These are phyloP conservation scores for Diaphora mendica DNA, from an alignment of 2,888 invertebrate species.

Conservation along the genomic window DNA sequence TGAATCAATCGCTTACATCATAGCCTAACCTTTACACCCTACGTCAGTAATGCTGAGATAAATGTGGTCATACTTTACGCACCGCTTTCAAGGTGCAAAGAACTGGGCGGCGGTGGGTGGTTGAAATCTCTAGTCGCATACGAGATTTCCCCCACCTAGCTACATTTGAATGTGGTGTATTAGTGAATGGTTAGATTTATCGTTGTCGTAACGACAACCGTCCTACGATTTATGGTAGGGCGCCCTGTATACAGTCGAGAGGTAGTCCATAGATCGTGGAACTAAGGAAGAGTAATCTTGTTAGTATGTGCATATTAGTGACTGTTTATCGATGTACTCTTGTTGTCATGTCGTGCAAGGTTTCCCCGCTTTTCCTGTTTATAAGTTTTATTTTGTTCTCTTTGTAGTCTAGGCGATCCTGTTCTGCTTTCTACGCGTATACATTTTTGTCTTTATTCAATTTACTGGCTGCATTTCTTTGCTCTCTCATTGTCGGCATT, in stretches of 20 bases:
- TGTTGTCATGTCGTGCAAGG: slow-evolving; percentile 35
- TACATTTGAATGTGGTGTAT: slow-evolving; percentile 82
- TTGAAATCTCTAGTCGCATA: slow-evolving; percentile 56
- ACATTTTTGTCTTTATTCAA: slow-evolving; percentile 41
- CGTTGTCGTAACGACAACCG: slow-evolving; percentile 67
- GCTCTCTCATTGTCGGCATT: slow-evolving; percentile 30
- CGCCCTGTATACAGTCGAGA: slow-evolving; percentile 45
- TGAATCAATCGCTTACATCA: slow-evolving; percentile 34
- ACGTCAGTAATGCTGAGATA: slow-evolving; percentile 57
- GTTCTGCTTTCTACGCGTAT: slow-evolving; percentile 22
- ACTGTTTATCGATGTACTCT: slow-evolving; percentile 52
- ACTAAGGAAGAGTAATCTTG: slow-evolving; percentile 47
- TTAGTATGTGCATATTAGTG: slow-evolving; percentile 54
- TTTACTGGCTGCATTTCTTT: slow-evolving; percentile 32
- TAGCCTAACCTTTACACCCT: slow-evolving; percentile 40
- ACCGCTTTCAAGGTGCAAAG: slow-evolving; percentile 66
- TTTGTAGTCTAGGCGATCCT: slow-evolving; percentile 29
- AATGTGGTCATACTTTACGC: slow-evolving; percentile 69
- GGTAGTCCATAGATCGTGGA: slow-evolving; percentile 35
- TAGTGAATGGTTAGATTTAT: slow-evolving; percentile 82
- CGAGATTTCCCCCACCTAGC: slow-evolving; percentile 54
- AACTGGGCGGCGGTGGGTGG: slow-evolving; percentile 34
- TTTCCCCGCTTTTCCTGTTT: slow-evolving; percentile 41
- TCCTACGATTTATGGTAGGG: slow-evolving; percentile 71
- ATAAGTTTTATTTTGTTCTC: slow-evolving; percentile 40